Evolutionary conservation across 2,113 vertebrate genomes (phyloP).

Genomic region (Nyctibius bracteatus): DNA sequence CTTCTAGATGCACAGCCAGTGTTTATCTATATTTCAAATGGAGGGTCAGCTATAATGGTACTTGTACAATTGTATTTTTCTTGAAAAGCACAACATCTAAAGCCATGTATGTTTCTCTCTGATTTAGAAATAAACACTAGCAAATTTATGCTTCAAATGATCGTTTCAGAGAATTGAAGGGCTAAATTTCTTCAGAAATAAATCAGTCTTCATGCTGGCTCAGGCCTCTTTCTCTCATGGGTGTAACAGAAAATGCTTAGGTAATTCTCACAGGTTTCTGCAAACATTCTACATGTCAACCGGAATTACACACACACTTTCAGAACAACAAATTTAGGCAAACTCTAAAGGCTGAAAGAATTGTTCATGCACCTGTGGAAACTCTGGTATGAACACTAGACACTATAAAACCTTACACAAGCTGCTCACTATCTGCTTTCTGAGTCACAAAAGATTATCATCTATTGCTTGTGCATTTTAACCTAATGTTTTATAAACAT

Average conservation of each 20-base stretch:
- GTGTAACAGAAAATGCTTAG: background rate
- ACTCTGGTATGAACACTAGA: background rate
- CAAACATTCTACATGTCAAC: background rate
- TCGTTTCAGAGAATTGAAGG: background rate
- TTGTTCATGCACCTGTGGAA: background rate
- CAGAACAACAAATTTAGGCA: background rate
- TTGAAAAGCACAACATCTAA: background rate
- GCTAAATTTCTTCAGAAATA: constrained; percentile 12
- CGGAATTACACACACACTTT: background rate
- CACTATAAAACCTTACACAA: background rate
- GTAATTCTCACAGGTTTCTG: background rate
- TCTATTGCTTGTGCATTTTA: background rate
- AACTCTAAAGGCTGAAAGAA: background rate
- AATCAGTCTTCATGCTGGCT: background rate
- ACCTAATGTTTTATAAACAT: background rate
- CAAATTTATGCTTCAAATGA: background rate
- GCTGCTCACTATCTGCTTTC: background rate
- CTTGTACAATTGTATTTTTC: background rate
- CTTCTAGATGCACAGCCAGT: background rate
- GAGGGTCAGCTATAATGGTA: background rate
- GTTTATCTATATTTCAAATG: background rate
- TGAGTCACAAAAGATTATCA: background rate
- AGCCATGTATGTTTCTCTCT: background rate
- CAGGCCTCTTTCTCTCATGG: background rate
- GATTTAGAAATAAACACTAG: background rate